Evolutionary conservation across 2,888 invertebrate genomes (phyloP).

Genomic region (Folsomia candida): DNA sequence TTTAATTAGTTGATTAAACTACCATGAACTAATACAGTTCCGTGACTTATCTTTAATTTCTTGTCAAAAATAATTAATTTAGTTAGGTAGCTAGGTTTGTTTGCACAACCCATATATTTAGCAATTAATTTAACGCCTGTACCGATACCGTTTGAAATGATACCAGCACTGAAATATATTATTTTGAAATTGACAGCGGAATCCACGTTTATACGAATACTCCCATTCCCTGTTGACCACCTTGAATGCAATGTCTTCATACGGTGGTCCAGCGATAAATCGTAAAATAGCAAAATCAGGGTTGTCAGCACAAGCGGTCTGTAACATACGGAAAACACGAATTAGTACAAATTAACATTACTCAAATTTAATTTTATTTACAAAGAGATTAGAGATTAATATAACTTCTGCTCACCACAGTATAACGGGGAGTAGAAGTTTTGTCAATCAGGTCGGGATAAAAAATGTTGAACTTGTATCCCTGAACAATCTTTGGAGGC

Average conservation of each 20-base stretch:
- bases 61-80: too few species aligned
- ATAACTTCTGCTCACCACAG: slow-evolving; percentile 63
- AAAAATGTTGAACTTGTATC: slow-evolving; percentile 99
- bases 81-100: too few species aligned
- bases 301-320: slow-evolving; percentile 88
- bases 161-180: slow-evolving; percentile 99
- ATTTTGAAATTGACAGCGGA: slow-evolving; percentile 98
- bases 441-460: slow-evolving; percentile 98
- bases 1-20: too few species aligned
- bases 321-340: slow-evolving; percentile 51
- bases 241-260: slow-evolving; percentile 98
- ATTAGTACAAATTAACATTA: slow-evolving; percentile 8
- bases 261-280: slow-evolving; percentile 98
- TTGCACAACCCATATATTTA: too few species aligned
- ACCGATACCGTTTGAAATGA: slow-evolving; percentile 97
- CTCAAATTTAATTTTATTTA: neutral
- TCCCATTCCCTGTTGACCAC: slow-evolving; percentile 99
- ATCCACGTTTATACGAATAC: slow-evolving; percentile 95
- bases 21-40: too few species aligned
- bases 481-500: slow-evolving; percentile 99
- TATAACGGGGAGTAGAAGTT: slow-evolving; percentile 86
- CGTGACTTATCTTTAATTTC: too few species aligned
- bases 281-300: slow-evolving; percentile 89
- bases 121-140: slow-evolving; percentile 71
- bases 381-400: neutral